Evolutionary conservation across 2,888 invertebrate genomes (phyloP).

Genomic region (Tetranychus piercei): DNA sequence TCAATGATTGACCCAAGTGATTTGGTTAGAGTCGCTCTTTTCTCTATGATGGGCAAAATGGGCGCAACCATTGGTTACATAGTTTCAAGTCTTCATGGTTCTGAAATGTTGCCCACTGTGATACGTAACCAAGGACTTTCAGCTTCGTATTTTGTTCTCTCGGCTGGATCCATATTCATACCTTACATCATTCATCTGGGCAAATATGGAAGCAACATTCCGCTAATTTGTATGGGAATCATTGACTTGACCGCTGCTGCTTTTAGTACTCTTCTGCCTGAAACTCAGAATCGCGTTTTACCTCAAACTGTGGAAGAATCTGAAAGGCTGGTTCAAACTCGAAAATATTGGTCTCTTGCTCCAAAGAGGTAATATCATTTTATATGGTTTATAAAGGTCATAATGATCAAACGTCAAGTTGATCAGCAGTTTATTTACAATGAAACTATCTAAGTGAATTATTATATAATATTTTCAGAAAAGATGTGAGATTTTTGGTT

Average conservation of each 20-base stretch:
- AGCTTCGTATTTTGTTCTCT: background rate
- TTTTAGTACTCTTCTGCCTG: conserved; percentile 64
- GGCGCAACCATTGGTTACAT: conserved; percentile 41
- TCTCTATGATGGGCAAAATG: conserved; percentile 27
- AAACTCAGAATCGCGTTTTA: conserved; percentile 64
- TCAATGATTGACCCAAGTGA: conserved; percentile 21
- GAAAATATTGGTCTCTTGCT: conserved; percentile 27
- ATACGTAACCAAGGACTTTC: conserved; percentile 43
- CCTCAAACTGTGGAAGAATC: conserved; percentile 64
- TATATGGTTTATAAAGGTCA: no score
- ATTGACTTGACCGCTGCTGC: conserved; percentile 53
- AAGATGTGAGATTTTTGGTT: no score
- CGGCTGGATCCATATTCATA: background rate
- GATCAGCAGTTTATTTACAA: no score
- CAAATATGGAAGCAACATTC: conserved; percentile 36
- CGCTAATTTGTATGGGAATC: conserved; percentile 62
- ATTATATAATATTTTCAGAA: no score
- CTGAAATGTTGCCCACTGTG: conserved; percentile 49
- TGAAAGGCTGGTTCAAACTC: conserved; percentile 43
- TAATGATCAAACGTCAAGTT: no score
- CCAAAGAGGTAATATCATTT: background rate
- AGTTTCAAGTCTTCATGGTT: conserved; percentile 42
- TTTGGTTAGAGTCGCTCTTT: conserved; percentile 12
- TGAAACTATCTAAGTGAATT: no score
- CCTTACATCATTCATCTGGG: conserved; percentile 6